Percentiles rank a stretch among this genome's conserved stretches.
These are phyloP conservation scores for Yponomeuta evonymella DNA, from an alignment of 2,888 invertebrate genomes.

Conservation along the genomic window DNA sequence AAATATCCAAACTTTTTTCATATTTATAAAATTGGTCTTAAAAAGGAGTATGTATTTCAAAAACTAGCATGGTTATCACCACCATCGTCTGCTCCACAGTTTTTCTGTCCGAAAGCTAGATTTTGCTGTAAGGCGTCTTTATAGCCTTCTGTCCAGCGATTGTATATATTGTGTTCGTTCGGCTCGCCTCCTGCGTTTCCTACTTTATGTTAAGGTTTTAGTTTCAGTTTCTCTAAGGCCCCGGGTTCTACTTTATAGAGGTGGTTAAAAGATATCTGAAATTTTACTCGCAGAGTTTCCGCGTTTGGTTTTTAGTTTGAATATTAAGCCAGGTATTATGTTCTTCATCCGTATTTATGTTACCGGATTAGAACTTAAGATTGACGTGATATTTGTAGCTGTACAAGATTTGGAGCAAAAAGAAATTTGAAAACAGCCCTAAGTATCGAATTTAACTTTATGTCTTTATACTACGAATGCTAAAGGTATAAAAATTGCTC, in stretches of 20 bases:
- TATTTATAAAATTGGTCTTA: too few relatives aligned
- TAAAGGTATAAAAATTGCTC: too few relatives aligned
- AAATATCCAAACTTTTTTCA: too few relatives aligned
- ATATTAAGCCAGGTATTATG: too few relatives aligned
- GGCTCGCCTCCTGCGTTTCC: conserved; percentile 32
- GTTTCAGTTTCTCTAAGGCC: conserved; percentile 3
- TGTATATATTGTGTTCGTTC: conserved; percentile 31
- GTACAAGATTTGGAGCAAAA: too few relatives aligned
- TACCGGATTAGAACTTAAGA: too few relatives aligned
- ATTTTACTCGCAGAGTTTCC: neutral
- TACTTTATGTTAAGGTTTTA: conserved; percentile 29
- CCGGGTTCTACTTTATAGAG: neutral
- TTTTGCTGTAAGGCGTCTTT: conserved; percentile 58
- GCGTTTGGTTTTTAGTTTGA: neutral
- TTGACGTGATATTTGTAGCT: too few relatives aligned
- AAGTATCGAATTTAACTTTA: too few relatives aligned
- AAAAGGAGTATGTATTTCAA: neutral
- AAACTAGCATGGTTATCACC: neutral
- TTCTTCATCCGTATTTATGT: too few relatives aligned
- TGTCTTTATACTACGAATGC: too few relatives aligned
- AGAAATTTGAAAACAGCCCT: too few relatives aligned
- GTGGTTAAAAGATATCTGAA: neutral
- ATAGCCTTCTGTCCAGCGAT: conserved; percentile 57
- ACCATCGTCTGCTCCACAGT: conserved; percentile 23
- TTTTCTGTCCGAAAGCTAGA: conserved; percentile 40